These are phyloP conservation scores for Drosophila melanica DNA, from an alignment of 1,140 invertebrate species.

Conservation along the genomic window DNA sequence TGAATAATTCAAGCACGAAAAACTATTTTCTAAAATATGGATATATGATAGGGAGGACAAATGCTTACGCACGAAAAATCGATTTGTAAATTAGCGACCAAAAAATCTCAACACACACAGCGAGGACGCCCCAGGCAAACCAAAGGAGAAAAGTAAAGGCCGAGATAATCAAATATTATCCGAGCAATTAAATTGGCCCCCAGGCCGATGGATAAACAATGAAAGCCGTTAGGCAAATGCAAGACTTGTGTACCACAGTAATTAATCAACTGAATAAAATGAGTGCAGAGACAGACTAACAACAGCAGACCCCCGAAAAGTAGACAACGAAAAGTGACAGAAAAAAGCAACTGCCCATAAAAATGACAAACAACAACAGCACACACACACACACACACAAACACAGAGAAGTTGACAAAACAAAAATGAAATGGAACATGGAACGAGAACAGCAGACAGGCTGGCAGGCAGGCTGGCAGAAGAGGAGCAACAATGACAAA, in stretches of 20 bases:
- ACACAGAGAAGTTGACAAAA: constrained; percentile 42
- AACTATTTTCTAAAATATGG: not conserved
- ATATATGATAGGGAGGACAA: not conserved
- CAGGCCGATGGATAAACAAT: constrained; percentile 13
- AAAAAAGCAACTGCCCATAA: constrained; percentile 52
- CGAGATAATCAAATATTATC: constrained; percentile 48
- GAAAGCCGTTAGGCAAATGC: constrained; percentile 36
- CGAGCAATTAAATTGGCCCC: constrained; percentile 36
- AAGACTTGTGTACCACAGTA: constrained; percentile 39
- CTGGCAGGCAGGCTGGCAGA: not conserved
- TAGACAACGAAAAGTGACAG: constrained; percentile 46
- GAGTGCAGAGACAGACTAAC: constrained; percentile 27
- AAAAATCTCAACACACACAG: constrained; percentile 22
- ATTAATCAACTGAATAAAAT: constrained; percentile 48
- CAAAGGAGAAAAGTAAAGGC: constrained; percentile 8
- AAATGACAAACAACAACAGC: constrained; percentile 47
- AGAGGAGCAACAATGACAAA: constrained; percentile 22
- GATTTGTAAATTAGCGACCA: constrained; percentile 19
- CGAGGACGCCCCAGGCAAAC: not conserved
- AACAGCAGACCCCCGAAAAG: constrained; percentile 26
- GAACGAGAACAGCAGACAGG: constrained; percentile 14
- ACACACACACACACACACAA: constrained; percentile 14
- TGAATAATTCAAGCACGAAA: not conserved
- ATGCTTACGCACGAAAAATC: constrained; percentile 36
- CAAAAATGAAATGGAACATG: constrained; percentile 33